These are phyloP conservation scores for Arbacia lixula DNA, from an alignment of 53 echinoderm and acorn worm species.

Conservation along the genomic window DNA sequence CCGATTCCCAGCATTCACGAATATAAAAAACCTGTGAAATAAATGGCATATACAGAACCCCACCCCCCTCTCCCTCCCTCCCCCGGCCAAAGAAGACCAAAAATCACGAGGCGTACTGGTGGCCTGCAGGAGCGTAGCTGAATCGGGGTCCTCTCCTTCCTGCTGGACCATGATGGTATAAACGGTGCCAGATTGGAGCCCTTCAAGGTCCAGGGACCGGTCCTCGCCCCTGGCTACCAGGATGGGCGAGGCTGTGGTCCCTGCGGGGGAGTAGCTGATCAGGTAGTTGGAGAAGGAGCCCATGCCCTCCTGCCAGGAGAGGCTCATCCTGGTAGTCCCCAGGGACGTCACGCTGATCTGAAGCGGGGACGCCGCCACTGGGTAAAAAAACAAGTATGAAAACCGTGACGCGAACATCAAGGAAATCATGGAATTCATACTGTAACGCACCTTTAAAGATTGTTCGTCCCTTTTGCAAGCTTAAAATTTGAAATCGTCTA, in stretches of 20 bases:
- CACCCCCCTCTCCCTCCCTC: too few relatives aligned
- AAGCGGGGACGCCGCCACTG: conserved; percentile 44
- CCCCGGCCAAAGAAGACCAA: too few relatives aligned
- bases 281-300: conserved; percentile 62
- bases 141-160: conserved; percentile 7
- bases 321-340: conserved; percentile 9
- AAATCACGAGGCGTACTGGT: conserved; percentile 40
- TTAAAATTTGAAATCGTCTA: too few relatives aligned
- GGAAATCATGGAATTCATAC: too few relatives aligned
- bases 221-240: conserved; percentile 27
- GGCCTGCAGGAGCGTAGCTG: not conserved
- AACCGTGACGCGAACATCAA: too few relatives aligned
- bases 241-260: not conserved
- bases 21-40: too few relatives aligned
- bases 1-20: too few relatives aligned
- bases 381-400: too few relatives aligned
- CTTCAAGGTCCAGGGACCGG: conserved; percentile 9
- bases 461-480: too few relatives aligned
- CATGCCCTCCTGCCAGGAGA: conserved; percentile 34
- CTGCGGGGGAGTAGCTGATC: conserved; percentile 21
- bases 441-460: too few relatives aligned
- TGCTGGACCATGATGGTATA: conserved; percentile 53
- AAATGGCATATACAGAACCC: too few relatives aligned
- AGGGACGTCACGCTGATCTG: conserved; percentile 49
- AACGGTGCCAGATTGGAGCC: conserved; percentile 40